A percentile compares a stretch with the other conserved stretches of the same genome.
Evolutionary conservation across 2,888 invertebrate species (phyloP).

Genomic region (Plemyria rubiginata): DNA sequence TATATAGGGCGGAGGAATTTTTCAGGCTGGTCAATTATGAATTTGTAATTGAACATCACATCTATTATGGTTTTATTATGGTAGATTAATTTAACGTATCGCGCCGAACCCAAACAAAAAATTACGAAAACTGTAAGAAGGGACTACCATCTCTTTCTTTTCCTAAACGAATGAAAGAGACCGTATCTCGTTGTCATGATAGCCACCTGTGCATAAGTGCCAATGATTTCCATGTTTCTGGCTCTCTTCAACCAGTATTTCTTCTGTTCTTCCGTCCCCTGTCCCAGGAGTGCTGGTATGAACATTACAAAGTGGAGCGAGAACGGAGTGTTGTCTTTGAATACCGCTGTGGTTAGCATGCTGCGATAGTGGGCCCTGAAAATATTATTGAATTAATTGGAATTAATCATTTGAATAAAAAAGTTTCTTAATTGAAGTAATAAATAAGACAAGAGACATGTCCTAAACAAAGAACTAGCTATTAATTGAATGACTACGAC

Average conservation of each 20-base stretch:
- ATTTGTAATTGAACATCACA: too few relatives aligned
- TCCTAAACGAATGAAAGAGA: neutral
- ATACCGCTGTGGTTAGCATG: slow-evolving; percentile 85
- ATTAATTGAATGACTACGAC: too few relatives aligned
- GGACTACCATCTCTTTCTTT: neutral
- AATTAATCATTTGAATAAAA: neutral
- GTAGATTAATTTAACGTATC: too few relatives aligned
- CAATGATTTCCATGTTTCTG: slow-evolving; percentile 92
- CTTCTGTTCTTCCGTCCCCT: slow-evolving; percentile 94
- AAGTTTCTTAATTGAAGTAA: too few relatives aligned
- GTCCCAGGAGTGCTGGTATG: slow-evolving; percentile 92
- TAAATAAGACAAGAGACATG: too few relatives aligned
- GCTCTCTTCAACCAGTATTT: slow-evolving; percentile 93
- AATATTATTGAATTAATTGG: neutral
- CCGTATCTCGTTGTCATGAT: neutral
- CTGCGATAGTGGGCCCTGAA: slow-evolving; percentile 85
- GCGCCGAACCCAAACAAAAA: too few relatives aligned
- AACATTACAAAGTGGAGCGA: slow-evolving; percentile 95
- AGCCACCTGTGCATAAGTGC: slow-evolving; percentile 95
- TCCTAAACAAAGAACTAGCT: too few relatives aligned
- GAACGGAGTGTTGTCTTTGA: slow-evolving; percentile 88
- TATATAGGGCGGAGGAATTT: too few relatives aligned
- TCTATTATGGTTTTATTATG: too few relatives aligned
- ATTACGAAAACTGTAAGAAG: too few relatives aligned
- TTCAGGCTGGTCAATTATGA: too few relatives aligned